A percentile compares a stretch with the other conserved stretches of the same genome.
Conservation (phyloP, 2,888 invertebrate genomes). For the Notocelia uddmanniana region DNA sequence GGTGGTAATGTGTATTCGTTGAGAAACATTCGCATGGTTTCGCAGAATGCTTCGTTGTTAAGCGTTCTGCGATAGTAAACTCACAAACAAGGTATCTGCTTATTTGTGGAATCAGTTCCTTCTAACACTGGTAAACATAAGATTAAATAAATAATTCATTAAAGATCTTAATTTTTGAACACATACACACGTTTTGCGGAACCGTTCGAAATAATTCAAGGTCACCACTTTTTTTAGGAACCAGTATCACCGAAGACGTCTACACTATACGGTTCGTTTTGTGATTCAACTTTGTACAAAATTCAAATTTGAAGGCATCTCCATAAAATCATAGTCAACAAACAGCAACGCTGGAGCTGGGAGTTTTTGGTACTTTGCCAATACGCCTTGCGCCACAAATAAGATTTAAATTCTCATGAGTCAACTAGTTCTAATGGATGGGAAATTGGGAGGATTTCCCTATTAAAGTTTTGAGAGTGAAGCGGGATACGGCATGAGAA, state of each 20-base stretch:
- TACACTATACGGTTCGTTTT: conserved; percentile 46
- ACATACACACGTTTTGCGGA: background rate
- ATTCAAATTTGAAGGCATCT: conserved; percentile 66
- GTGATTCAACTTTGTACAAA: conserved; percentile 56
- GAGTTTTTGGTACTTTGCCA: conserved; percentile 70
- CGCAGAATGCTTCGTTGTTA: conserved; percentile 5
- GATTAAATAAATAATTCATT: no score
- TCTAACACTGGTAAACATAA: no score
- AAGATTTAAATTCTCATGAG: conserved; percentile 75
- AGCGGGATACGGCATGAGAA: background rate
- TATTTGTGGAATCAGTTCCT: no score
- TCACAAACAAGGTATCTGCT: no score
- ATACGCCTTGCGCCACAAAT: conserved; percentile 71
- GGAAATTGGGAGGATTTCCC: conserved; percentile 14
- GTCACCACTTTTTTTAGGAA: background rate
- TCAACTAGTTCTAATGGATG: conserved; percentile 26
- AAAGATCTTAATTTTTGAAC: background rate
- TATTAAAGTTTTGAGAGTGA: conserved; percentile 16
- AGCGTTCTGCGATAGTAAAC: background rate
- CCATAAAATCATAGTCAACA: conserved; percentile 59
- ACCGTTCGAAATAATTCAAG: background rate
- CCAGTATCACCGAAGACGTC: background rate
- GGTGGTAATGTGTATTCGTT: conserved; percentile 40
- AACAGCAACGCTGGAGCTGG: conserved; percentile 63
- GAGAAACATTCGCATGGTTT: background rate